phyloP scores from a whole-genome alignment of 2,113 vertebrate genomes.

The Patagioenas fasciata region DNA sequence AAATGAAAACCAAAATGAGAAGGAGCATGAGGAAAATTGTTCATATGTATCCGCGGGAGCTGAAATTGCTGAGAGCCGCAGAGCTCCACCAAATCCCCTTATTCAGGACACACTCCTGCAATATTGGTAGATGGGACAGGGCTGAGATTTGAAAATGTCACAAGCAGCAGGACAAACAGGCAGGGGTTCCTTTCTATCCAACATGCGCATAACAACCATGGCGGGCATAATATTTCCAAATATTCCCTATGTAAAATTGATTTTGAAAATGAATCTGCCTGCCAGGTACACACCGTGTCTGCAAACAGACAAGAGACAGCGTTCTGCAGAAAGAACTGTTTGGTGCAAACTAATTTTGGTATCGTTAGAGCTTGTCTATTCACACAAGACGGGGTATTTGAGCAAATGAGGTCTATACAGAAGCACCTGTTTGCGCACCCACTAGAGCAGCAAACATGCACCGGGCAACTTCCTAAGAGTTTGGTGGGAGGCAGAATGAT shows the following conservation, averaged over 20 bases:
- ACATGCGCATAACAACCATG: fast-evolving
- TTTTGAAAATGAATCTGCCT: background rate
- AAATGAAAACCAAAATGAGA: slow-evolving; percentile 10
- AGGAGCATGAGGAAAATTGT: background rate
- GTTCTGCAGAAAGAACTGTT: background rate
- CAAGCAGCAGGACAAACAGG: background rate
- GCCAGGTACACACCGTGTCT: fast-evolving
- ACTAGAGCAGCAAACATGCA: fast-evolving
- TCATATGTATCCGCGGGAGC: background rate
- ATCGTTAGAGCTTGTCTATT: fast-evolving
- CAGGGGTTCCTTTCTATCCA: background rate
- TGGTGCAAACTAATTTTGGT: background rate
- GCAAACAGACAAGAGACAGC: background rate
- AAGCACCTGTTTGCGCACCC: background rate
- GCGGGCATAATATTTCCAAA: background rate
- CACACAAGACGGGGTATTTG: background rate
- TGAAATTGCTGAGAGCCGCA: slow-evolving; percentile 24
- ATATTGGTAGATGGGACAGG: fast-evolving
- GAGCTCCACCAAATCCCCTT: slow-evolving; percentile 27
- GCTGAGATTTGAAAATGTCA: background rate
- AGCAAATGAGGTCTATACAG: background rate
- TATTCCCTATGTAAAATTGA: background rate
- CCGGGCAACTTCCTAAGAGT: background rate
- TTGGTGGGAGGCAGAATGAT: fast-evolving
- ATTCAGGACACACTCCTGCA: background rate